A percentile compares a stretch with the other conserved stretches of the same genome.
These are phyloP conservation scores for Hipparchia semele DNA, from an alignment of 2,888 invertebrate genomes.

Conservation along the genomic window DNA sequence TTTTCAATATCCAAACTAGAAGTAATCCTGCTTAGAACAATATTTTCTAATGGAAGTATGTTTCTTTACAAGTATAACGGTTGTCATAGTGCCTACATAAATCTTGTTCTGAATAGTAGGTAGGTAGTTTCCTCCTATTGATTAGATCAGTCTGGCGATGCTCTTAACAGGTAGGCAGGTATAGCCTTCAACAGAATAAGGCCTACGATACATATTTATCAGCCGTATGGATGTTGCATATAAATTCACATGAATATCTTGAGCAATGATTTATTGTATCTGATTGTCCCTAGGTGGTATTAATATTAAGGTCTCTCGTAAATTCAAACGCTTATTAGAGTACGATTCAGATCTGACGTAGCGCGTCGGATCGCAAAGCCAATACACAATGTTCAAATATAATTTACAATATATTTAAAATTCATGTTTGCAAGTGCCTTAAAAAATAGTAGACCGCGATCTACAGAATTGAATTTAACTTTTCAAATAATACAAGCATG, in stretches of 20 bases:
- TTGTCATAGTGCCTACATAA: neutral
- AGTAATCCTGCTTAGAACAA: too few species aligned
- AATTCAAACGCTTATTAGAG: neutral
- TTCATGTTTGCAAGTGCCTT: too few species aligned
- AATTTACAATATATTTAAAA: too few species aligned
- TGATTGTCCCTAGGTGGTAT: neutral
- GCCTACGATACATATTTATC: slow-evolving; percentile 15
- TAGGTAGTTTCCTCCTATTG: slow-evolving; percentile 2
- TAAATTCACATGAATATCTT: slow-evolving; percentile 12
- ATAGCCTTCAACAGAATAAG: slow-evolving; percentile 10
- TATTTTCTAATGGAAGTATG: too few species aligned
- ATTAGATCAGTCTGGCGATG: slow-evolving; percentile 12
- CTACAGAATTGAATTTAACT: too few species aligned
- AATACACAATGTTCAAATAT: too few species aligned
- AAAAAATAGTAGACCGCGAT: too few species aligned
- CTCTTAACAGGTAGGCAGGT: neutral
- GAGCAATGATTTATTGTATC: slow-evolving; percentile 10
- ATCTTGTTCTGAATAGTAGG: slow-evolving; percentile 2
- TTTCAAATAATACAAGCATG: too few species aligned
- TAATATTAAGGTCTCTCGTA: neutral
- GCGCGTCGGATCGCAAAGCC: too few species aligned
- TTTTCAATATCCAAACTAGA: too few species aligned
- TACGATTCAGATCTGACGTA: too few species aligned
- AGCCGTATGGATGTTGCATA: slow-evolving; percentile 12
- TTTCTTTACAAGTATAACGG: neutral